Percentiles rank a stretch among this genome's conserved stretches.
phyloP scores from a whole-genome alignment of 2,888 invertebrate genomes.

The Tridacna gigas region DNA sequence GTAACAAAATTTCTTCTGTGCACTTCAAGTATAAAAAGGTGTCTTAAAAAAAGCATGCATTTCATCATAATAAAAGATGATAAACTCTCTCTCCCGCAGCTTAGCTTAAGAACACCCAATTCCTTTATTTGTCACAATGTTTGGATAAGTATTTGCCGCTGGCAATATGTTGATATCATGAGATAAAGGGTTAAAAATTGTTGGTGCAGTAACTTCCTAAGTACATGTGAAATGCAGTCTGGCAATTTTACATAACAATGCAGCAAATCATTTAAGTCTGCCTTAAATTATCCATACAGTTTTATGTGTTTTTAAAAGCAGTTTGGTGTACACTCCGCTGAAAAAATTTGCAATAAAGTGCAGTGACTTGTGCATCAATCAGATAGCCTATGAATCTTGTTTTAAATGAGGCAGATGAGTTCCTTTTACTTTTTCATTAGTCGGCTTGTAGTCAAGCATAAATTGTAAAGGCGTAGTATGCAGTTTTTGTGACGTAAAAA shows the following conservation, averaged over 20 bases:
- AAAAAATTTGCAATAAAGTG: slow-evolving; percentile 19
- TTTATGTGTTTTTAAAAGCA: slow-evolving; percentile 25
- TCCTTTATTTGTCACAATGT: too few species aligned
- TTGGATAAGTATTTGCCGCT: too few species aligned
- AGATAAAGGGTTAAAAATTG: too few species aligned
- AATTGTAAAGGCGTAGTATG: slow-evolving; percentile 18
- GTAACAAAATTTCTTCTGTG: too few species aligned
- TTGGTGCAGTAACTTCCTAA: too few species aligned
- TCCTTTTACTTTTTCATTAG: neutral
- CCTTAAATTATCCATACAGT: slow-evolving; percentile 12
- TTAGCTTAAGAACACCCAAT: too few species aligned
- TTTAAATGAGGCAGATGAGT: neutral
- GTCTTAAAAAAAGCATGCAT: too few species aligned
- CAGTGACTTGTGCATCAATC: slow-evolving; percentile 20
- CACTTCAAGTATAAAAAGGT: too few species aligned
- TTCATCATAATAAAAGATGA: too few species aligned
- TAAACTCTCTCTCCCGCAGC: too few species aligned
- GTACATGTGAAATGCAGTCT: slow-evolving; percentile 1
- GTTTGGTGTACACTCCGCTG: slow-evolving; percentile 10
- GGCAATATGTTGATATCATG: too few species aligned
- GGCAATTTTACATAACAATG: slow-evolving; percentile 22
- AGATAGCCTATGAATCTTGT: slow-evolving; percentile 1
- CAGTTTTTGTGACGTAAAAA: slow-evolving; percentile 31
- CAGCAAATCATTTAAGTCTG: slow-evolving; percentile 10
- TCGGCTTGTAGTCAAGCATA: slow-evolving; percentile 1